Conservation (phyloP, 2,113 vertebrate species). For the Ariopsis seemanni region DNA sequence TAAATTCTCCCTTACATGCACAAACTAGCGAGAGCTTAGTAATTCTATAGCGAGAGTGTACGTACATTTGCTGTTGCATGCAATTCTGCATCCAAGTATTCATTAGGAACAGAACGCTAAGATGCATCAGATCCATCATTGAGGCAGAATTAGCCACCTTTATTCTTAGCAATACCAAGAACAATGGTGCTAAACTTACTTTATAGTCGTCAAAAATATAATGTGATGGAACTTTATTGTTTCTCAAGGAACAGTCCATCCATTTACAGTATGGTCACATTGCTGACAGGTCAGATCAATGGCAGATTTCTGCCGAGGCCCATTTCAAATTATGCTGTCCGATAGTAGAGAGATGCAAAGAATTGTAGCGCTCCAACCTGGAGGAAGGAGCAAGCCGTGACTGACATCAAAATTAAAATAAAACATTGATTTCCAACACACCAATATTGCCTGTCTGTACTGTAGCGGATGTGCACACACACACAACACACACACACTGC, state of each 20-base stretch:
- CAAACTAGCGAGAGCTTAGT: neutral
- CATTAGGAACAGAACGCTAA: conserved; percentile 28
- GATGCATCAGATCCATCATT: conserved; percentile 35
- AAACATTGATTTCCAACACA: conserved; percentile 53
- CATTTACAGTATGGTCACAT: conserved; percentile 45
- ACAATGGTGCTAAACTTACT: conserved; percentile 6
- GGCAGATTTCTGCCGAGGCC: conserved; percentile 50
- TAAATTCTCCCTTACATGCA: conserved; percentile 16
- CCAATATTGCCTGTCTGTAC: conserved; percentile 40
- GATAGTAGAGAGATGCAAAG: conserved; percentile 40
- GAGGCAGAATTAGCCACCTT: conserved; percentile 32
- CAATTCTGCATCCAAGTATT: conserved; percentile 4
- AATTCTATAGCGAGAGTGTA: neutral
- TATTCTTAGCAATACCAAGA: conserved; percentile 13
- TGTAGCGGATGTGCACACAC: conserved; percentile 23
- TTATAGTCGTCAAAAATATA: conserved; percentile 13
- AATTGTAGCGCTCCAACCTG: conserved; percentile 46
- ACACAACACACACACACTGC: neutral
- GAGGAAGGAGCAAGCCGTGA: conserved; percentile 49
- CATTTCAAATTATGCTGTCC: conserved; percentile 54
- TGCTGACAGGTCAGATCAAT: conserved; percentile 49
- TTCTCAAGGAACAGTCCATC: conserved; percentile 26
- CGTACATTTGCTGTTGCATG: neutral
- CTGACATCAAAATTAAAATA: conserved; percentile 57
- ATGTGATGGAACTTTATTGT: conserved; percentile 38